Conservation (phyloP, 2,797 vertebrate genomes). For the Pangasius mekongensis region DNA sequence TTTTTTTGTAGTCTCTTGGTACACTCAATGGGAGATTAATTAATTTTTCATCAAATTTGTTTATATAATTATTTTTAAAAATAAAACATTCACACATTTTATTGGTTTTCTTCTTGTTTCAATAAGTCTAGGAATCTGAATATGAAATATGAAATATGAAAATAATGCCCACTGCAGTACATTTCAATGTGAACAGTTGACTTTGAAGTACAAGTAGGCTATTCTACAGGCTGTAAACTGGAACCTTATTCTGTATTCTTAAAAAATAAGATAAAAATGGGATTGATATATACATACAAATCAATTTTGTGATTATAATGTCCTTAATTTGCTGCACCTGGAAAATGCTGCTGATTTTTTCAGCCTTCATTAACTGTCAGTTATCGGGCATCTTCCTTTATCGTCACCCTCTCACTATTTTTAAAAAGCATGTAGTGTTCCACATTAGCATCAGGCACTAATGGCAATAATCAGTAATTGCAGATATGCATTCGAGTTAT, state of each 20-base stretch:
- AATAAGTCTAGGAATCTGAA: neutral
- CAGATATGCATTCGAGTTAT: neutral
- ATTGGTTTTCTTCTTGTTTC: neutral
- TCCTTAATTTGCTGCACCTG: neutral
- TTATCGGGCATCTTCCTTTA: neutral
- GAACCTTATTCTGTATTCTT: neutral
- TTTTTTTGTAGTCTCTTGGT: neutral
- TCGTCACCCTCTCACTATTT: neutral
- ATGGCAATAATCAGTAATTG: neutral
- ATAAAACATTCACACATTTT: neutral
- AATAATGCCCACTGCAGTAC: neutral
- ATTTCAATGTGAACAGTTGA: neutral
- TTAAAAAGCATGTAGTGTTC: neutral
- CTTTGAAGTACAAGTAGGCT: neutral
- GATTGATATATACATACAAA: neutral
- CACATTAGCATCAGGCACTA: neutral
- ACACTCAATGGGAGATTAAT: neutral
- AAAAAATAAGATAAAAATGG: neutral
- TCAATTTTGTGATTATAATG: neutral
- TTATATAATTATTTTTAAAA: neutral
- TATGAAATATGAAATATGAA: too few species aligned
- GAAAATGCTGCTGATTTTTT: neutral
- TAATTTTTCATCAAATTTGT: neutral
- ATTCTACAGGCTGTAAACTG: too few species aligned
- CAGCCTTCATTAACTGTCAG: neutral